Evolutionary conservation across 2,113 vertebrate genomes (phyloP).

Genomic region (Zeus faber): DNA sequence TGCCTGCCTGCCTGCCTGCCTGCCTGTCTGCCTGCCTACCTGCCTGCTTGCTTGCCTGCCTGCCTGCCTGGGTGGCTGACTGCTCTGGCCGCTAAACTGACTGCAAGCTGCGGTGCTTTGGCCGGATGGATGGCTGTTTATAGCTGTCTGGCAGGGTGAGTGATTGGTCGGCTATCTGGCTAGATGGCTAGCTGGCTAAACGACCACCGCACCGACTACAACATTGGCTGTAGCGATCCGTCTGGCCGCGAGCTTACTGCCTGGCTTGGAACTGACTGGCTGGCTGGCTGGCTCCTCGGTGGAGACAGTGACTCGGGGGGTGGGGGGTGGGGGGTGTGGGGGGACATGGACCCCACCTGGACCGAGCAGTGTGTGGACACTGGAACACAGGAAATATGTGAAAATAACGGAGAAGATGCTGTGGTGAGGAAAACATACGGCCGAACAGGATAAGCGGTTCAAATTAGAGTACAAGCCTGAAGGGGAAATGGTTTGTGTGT

Average conservation of each 20-base stretch:
- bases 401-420: background rate
- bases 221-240: too few relatives aligned
- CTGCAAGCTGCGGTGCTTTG: slow-evolving; percentile 30
- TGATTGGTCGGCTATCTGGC: slow-evolving; percentile 25
- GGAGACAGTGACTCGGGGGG: slow-evolving; percentile 36
- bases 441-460: slow-evolving; percentile 3
- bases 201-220: background rate
- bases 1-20: too few relatives aligned
- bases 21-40: too few relatives aligned
- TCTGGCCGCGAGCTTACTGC: too few relatives aligned
- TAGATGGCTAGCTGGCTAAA: slow-evolving; percentile 30
- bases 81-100: background rate
- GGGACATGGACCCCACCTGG: slow-evolving; percentile 53
- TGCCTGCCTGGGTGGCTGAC: background rate
- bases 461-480: slow-evolving; percentile 11
- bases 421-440: too few relatives aligned
- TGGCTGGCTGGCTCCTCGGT: slow-evolving; percentile 53
- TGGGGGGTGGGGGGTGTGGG: background rate
- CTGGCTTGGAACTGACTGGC: background rate
- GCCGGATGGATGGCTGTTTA: slow-evolving; percentile 53
- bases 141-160: background rate
- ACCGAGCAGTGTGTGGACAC: slow-evolving; percentile 29
- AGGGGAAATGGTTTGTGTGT: background rate
- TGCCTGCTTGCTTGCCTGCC: background rate
- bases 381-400: background rate